Evolutionary conservation across 2,888 invertebrate genomes (phyloP), one percentile per base, ranked within the genome.

Genomic region (Cerastoderma edule): DNA sequence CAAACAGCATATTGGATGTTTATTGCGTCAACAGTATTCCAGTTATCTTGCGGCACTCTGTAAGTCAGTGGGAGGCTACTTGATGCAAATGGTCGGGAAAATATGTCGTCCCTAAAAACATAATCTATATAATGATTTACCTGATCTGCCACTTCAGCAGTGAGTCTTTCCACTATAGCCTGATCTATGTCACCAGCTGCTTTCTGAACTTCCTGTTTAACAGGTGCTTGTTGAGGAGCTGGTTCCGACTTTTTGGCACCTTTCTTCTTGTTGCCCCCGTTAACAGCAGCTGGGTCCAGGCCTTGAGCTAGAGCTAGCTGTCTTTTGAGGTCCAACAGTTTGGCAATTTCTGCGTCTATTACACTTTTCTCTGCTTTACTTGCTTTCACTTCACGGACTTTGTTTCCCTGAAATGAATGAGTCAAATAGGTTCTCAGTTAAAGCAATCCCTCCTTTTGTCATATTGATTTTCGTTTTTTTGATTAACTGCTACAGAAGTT

Each of bases 301-400:
- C 90, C 90, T 69, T 89, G 88, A 16, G 88, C 88, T 16, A 84
- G 35, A 3, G 92, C 89, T 32, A 97, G 93, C 87, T 95, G 94
- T 82, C 95, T 95, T 92, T 97, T 97, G 65, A 97, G 93, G 60
- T 95, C 94, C n/a, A 97, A 92, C 50, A 97, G 93, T 71, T 94
- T 94, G 27, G 94, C 94, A 0, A 97, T 96, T 92, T 96, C 96
- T 0, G 96, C 96, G 89, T 96, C 95, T 95, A 96, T 96, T 0
- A 95, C 95, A 0, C 94, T 88, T 92, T 97, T 97, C 80, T 95
- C 95, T 71, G 95, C 95, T 53, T 96, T 96, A 4, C 95, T 94
- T 0, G 95, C 93, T 92, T 98, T 98, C 27, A 97, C 90, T 73
- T 95, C 94, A 60, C 97, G 94, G 0, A 98, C 97, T 83, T 95